Percentiles rank a stretch among this genome's conserved stretches.
Evolutionary conservation across 2,113 vertebrate species (phyloP).

Genomic region (Bufo bufo): DNA sequence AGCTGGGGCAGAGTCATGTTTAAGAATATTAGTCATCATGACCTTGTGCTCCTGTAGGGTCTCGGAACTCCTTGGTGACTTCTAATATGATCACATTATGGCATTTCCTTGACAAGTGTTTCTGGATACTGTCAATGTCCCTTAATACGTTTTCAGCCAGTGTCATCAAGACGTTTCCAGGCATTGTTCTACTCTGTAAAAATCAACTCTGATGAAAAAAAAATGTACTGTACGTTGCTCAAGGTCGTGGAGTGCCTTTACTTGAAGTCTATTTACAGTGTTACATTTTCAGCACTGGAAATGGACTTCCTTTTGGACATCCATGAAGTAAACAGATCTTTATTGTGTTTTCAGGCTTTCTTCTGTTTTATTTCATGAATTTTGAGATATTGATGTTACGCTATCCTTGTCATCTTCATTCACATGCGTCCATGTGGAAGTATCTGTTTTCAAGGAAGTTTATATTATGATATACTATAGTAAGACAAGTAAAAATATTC

Average conservation of each 20-base stretch:
- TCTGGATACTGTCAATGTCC: neutral
- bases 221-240: neutral
- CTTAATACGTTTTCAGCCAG: neutral
- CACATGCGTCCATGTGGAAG: neutral
- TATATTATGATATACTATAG: neutral
- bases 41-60: neutral
- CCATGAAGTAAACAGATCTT: constrained; percentile 27
- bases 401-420: neutral
- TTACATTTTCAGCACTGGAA: constrained; percentile 49
- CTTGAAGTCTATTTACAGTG: constrained; percentile 47
- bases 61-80: neutral
- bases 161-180: neutral
- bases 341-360: neutral
- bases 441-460: neutral
- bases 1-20: neutral
- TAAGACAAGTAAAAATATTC: neutral
- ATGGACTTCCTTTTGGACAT: constrained; percentile 41
- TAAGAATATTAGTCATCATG: neutral
- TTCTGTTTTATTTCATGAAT: neutral
- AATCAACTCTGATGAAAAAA: neutral
- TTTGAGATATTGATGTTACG: neutral
- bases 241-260: constrained; percentile 43
- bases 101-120: no score
- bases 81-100: no score
- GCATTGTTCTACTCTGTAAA: neutral